Conservation (phyloP, 53 echinoderm and acorn worm species). For the Patiria pectinifera region DNA sequence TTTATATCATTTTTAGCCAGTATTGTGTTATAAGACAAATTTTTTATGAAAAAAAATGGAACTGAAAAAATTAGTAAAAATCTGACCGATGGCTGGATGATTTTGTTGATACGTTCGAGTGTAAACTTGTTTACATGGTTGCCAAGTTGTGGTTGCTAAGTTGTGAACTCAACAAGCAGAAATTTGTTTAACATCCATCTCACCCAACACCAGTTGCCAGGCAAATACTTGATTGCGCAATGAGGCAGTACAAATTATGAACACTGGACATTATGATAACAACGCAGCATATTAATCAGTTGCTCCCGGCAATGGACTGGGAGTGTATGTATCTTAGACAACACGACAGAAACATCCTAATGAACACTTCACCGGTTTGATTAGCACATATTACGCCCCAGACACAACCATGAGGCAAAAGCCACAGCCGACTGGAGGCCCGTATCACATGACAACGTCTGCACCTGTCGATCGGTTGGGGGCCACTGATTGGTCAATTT, state of each 20-base stretch:
- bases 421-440: neutral
- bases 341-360: neutral
- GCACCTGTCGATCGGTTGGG: slow-evolving; percentile 35
- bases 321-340: neutral
- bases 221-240: neutral
- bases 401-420: neutral
- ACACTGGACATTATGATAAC: neutral
- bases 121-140: no score
- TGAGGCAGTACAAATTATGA: neutral
- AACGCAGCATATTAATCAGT: neutral
- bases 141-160: neutral
- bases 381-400: slow-evolving; percentile 6
- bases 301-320: neutral
- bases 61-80: no score
- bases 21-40: no score
- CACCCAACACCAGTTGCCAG: neutral
- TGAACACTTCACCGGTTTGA: neutral
- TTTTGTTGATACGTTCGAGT: no score
- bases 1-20: no score
- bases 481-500: slow-evolving; percentile 56
- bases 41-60: no score
- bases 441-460: slow-evolving; percentile 16
- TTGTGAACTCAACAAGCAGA: neutral
- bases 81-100: no score
- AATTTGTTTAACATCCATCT: neutral